phyloP scores from a whole-genome alignment of 2,113 vertebrate species.

The Datnioides undecimradiatus region DNA sequence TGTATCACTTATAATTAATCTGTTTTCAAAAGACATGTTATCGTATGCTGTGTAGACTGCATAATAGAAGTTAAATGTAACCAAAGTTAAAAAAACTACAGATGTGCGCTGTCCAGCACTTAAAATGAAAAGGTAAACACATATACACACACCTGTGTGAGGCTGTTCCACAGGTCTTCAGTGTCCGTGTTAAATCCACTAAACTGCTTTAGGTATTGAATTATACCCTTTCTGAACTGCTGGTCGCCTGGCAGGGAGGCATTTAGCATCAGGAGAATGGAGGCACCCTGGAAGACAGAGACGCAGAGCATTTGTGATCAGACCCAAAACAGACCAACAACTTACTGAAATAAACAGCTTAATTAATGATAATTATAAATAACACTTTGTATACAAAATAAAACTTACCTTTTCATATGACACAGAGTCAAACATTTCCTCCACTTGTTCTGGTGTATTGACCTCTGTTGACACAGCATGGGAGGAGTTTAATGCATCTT shows the following conservation, averaged over 20 bases:
- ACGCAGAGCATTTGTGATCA: slow-evolving; percentile 4
- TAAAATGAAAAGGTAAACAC: background rate
- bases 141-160: slow-evolving; percentile 86
- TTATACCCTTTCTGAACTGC: slow-evolving; percentile 89
- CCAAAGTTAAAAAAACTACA: background rate
- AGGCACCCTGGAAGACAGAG: slow-evolving; percentile 88
- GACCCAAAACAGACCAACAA: background rate
- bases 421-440: slow-evolving; percentile 96
- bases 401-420: slow-evolving; percentile 93
- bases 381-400: background rate
- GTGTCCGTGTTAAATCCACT: slow-evolving; percentile 86
- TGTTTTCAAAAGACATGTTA: no score
- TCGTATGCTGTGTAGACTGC: no score
- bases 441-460: slow-evolving; percentile 89
- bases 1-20: no score
- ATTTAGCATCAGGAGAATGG: slow-evolving; percentile 94
- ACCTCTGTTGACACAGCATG: slow-evolving; percentile 90
- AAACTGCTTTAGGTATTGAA: slow-evolving; percentile 88
- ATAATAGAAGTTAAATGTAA: background rate
- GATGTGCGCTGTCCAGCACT: background rate
- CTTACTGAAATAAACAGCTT: background rate
- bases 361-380: background rate
- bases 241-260: slow-evolving; percentile 85
- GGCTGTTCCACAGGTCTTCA: slow-evolving; percentile 92
- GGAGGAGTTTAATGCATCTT: slow-evolving; percentile 93